Evolutionary conservation across 2,888 invertebrate genomes (phyloP).

Genomic region (Dendrolimus pini): DNA sequence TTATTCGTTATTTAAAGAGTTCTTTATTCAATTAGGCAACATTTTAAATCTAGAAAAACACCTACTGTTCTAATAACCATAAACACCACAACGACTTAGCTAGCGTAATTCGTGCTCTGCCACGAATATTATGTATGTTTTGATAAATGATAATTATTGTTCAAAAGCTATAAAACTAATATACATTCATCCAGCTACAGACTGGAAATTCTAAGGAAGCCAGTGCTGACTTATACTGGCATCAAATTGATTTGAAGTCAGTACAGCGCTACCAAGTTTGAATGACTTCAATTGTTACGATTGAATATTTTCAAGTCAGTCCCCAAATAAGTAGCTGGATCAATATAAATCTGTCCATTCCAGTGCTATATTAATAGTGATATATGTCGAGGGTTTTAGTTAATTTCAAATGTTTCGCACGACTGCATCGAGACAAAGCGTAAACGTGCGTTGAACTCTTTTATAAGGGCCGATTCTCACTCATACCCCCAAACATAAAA

Average conservation of each 20-base stretch:
- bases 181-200: too few relatives aligned
- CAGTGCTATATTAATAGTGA: too few relatives aligned
- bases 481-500: constrained; percentile 35
- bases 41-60: not conserved
- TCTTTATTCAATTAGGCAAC: not conserved
- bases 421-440: constrained; percentile 52
- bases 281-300: too few relatives aligned
- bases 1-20: not conserved
- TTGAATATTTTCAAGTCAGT: too few relatives aligned
- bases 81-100: not conserved
- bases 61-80: not conserved
- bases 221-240: too few relatives aligned
- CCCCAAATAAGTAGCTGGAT: too few relatives aligned
- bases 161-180: too few relatives aligned
- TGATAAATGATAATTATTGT: too few relatives aligned
- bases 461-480: constrained; percentile 63
- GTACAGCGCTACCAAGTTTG: too few relatives aligned
- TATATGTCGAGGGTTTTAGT: constrained; percentile 20
- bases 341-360: too few relatives aligned
- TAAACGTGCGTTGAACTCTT: constrained; percentile 73
- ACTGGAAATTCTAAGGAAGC: too few relatives aligned
- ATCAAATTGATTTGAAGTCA: too few relatives aligned
- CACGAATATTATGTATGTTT: not conserved
- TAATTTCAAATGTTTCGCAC: constrained; percentile 46
- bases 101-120: not conserved